Conservation (phyloP, 2,888 invertebrate species). For the Tridacna gigas region DNA sequence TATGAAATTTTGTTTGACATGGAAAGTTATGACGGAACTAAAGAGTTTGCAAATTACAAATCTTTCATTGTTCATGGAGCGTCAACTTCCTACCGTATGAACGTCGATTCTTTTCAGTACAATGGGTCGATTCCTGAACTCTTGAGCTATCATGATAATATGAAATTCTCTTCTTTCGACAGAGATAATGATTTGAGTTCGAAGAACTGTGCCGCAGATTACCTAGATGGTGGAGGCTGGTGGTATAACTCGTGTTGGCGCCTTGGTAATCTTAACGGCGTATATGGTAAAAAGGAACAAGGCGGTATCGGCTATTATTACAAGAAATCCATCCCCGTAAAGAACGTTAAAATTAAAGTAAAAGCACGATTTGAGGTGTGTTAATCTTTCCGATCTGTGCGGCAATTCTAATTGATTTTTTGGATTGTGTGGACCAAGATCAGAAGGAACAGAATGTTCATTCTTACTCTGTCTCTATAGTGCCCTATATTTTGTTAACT, state of each 20-base stretch:
- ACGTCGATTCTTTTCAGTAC: constrained; percentile 85
- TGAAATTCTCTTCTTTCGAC: constrained; percentile 54
- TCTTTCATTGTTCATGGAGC: constrained; percentile 47
- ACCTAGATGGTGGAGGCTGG: constrained; percentile 50
- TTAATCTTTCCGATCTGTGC: neutral
- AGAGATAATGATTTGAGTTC: constrained; percentile 39
- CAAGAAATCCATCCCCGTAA: neutral
- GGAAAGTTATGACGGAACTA: constrained; percentile 43
- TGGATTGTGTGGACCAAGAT: too few species aligned
- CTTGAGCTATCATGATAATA: constrained; percentile 47
- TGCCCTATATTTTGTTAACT: too few species aligned
- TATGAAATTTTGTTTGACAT: constrained; percentile 50
- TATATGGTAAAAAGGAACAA: constrained; percentile 38
- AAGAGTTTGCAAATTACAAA: constrained; percentile 45
- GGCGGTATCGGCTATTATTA: constrained; percentile 42
- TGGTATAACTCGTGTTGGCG: constrained; percentile 41
- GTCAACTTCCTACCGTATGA: constrained; percentile 53
- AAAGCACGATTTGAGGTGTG: constrained; percentile 7
- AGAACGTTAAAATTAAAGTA: neutral
- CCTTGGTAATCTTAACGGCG: constrained; percentile 44
- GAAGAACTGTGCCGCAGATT: constrained; percentile 16
- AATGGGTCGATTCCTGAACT: constrained; percentile 35
- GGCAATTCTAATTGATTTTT: too few species aligned
- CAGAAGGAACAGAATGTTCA: too few species aligned
- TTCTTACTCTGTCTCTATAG: too few species aligned